A percentile compares a stretch with the other conserved stretches of the same genome.
phyloP scores from a whole-genome alignment of 1,140 invertebrate species.

The Euura saliciscinereae region DNA sequence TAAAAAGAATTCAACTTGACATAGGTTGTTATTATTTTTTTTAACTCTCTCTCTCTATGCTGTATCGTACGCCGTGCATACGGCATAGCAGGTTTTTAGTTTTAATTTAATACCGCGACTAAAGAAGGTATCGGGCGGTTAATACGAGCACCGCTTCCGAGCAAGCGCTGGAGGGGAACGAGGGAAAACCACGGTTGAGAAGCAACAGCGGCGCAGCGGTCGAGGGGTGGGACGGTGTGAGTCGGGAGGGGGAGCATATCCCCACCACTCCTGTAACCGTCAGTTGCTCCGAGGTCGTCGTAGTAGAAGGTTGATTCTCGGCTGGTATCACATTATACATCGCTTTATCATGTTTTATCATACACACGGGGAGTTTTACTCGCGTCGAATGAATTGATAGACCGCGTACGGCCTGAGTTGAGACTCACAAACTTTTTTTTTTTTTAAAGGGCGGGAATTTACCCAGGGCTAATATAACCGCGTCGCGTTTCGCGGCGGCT shows the following conservation, averaged over 20 bases:
- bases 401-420: too few species aligned
- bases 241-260: slow-evolving; percentile 29
- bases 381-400: too few species aligned
- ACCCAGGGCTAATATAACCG: too few species aligned
- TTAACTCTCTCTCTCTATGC: too few species aligned
- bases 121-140: slow-evolving; percentile 15
- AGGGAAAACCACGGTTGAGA: slow-evolving; percentile 16
- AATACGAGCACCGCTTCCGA: slow-evolving; percentile 13
- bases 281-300: slow-evolving; percentile 50
- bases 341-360: background rate
- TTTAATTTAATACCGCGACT: slow-evolving; percentile 12
- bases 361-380: background rate
- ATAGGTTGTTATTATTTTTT: too few species aligned
- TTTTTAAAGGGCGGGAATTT: too few species aligned
- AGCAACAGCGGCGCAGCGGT: slow-evolving; percentile 12
- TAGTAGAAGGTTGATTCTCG: slow-evolving; percentile 25
- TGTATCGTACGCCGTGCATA: background rate
- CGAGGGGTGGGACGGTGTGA: slow-evolving; percentile 21
- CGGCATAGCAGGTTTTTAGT: slow-evolving; percentile 11
- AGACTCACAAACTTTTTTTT: too few species aligned
- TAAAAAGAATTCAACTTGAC: too few species aligned
- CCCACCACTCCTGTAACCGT: slow-evolving; percentile 41
- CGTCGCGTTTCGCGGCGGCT: too few species aligned
- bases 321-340: background rate
- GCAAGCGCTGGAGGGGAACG: slow-evolving; percentile 17